Evolutionary conservation across 2,888 invertebrate species (phyloP).

Genomic region (Hyppa rectilinea): DNA sequence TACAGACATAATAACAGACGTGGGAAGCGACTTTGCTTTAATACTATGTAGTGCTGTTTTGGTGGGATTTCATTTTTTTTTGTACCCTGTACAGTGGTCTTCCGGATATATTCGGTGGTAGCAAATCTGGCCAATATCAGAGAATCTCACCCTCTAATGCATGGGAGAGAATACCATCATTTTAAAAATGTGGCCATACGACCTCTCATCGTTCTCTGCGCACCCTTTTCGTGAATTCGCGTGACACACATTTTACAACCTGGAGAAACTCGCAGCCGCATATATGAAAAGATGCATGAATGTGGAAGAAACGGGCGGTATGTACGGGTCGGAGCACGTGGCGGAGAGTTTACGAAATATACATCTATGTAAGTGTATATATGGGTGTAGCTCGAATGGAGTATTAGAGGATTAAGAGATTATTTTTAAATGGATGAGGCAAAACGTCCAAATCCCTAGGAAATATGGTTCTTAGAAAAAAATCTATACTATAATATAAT

Average conservation of each 20-base stretch:
- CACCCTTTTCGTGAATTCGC: slow-evolving; percentile 20
- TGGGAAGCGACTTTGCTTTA: no score
- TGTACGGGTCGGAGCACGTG: slow-evolving; percentile 23
- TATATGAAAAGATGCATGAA: slow-evolving; percentile 45
- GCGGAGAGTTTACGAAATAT: slow-evolving; percentile 5
- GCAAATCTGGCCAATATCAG: neutral
- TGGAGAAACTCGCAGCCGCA: neutral
- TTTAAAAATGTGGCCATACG: neutral
- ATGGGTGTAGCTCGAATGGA: neutral
- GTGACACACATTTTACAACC: slow-evolving; percentile 37
- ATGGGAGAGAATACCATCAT: neutral
- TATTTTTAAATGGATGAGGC: neutral
- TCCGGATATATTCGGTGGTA: neutral
- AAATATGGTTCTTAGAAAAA: neutral
- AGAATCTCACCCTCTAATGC: neutral
- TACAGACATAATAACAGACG: no score
- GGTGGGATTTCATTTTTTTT: no score
- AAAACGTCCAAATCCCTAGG: neutral
- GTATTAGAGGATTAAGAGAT: neutral
- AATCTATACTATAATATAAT: no score
- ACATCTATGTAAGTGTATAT: neutral
- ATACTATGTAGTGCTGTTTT: no score
- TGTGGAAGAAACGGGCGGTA: slow-evolving; percentile 32
- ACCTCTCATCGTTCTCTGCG: neutral
- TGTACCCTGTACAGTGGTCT: no score